Evolutionary conservation across 2,888 invertebrate species (phyloP).

Genomic region (Acrobeloides nanus): DNA sequence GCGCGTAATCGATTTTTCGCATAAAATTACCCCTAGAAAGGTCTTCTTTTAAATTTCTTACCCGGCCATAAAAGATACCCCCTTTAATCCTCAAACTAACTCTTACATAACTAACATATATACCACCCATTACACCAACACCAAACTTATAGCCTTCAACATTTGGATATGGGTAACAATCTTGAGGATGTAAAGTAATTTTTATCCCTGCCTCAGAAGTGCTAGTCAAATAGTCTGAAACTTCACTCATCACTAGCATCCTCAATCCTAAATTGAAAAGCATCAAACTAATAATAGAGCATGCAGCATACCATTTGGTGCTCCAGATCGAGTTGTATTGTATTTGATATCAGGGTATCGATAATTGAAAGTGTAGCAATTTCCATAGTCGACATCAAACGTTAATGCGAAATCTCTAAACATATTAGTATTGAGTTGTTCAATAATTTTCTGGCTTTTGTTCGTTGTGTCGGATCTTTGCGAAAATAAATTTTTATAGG

Average conservation of each 20-base stretch:
- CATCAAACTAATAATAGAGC: too few relatives aligned
- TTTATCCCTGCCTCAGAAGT: conserved; percentile 5
- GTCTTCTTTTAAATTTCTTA: too few relatives aligned
- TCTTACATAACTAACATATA: too few relatives aligned
- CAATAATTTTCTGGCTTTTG: too few relatives aligned
- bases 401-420: too few relatives aligned
- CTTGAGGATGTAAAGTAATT: conserved; percentile 7
- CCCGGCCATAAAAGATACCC: too few relatives aligned
- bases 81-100: too few relatives aligned
- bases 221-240: background rate
- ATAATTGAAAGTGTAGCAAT: conserved; percentile 16
- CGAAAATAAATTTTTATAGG: too few relatives aligned
- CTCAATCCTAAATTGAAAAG: background rate
- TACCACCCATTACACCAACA: background rate
- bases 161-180: conserved; percentile 9
- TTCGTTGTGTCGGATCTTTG: too few relatives aligned
- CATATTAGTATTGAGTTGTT: too few relatives aligned
- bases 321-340: conserved; percentile 1
- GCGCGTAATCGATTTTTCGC: too few relatives aligned
- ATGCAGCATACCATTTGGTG: conserved; percentile 10
- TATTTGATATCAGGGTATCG: conserved; percentile 1
- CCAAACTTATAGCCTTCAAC: conserved; percentile 7
- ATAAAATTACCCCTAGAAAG: too few relatives aligned
- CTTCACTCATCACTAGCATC: conserved; percentile 1
- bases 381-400: conserved; percentile 11